Conservation (phyloP, 2,113 vertebrate genomes). For the Vimba vimba region DNA sequence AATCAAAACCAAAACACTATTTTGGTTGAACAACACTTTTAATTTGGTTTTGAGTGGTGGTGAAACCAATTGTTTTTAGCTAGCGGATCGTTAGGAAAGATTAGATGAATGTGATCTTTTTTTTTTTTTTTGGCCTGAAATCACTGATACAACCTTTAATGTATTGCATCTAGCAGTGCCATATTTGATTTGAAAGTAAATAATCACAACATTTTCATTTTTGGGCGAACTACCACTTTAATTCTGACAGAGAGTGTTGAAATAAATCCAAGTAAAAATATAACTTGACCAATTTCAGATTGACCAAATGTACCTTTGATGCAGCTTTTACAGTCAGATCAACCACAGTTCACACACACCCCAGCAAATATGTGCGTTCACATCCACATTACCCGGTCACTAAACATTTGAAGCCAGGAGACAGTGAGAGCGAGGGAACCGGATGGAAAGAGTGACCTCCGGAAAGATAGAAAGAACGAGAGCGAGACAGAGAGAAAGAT, state of each 20-base stretch:
- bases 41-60: too few relatives aligned
- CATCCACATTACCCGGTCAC: neutral
- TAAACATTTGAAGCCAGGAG: conserved; percentile 32
- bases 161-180: too few relatives aligned
- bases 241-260: neutral
- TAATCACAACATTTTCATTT: neutral
- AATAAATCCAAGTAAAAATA: neutral
- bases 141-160: too few relatives aligned
- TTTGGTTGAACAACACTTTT: too few relatives aligned
- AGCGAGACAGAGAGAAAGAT: conserved; percentile 28
- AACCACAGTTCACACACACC: conserved; percentile 38
- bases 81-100: too few relatives aligned
- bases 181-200: neutral
- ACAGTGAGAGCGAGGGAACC: conserved; percentile 24
- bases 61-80: too few relatives aligned
- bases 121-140: too few relatives aligned
- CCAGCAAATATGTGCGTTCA: neutral
- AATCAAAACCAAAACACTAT: too few relatives aligned
- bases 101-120: too few relatives aligned
- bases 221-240: neutral
- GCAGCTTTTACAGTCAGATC: conserved; percentile 37
- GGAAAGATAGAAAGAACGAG: conserved; percentile 17
- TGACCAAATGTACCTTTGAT: neutral
- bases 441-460: conserved; percentile 33
- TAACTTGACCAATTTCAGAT: neutral